phyloP scores from a whole-genome alignment of 2,888 invertebrate genomes.

The Agapostemon virescens region DNA sequence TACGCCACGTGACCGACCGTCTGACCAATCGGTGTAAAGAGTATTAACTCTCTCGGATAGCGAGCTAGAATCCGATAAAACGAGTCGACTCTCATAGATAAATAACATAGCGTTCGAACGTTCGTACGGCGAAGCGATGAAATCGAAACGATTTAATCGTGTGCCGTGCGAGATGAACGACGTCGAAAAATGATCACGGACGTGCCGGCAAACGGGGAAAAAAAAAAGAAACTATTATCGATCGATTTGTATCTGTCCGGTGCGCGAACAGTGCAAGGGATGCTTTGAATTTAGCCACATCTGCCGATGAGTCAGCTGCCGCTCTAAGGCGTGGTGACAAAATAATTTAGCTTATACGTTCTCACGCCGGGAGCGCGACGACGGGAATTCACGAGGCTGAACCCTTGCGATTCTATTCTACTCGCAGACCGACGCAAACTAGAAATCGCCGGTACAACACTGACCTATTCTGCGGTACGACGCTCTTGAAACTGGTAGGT shows the following conservation, averaged over 20 bases:
- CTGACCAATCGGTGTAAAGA: constrained; percentile 47
- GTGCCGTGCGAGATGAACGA: background rate
- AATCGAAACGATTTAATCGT: background rate
- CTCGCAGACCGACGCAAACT: constrained; percentile 2
- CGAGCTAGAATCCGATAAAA: constrained; percentile 24
- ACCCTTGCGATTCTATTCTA: background rate
- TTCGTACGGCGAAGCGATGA: background rate
- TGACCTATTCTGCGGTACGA: constrained; percentile 75
- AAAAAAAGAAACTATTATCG: constrained; percentile 52
- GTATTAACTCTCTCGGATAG: constrained; percentile 9
- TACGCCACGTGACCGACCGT: constrained; percentile 56
- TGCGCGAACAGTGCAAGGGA: constrained; percentile 29
- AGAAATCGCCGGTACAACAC: constrained; percentile 47
- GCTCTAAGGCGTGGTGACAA: constrained; percentile 52
- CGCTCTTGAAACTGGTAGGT: constrained; percentile 69
- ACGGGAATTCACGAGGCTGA: constrained; percentile 11
- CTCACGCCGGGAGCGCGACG: background rate
- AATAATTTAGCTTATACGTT: constrained; percentile 25
- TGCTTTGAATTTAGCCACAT: constrained; percentile 44
- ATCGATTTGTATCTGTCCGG: constrained; percentile 46
- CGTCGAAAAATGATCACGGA: background rate
- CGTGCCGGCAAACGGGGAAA: background rate
- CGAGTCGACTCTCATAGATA: constrained; percentile 21
- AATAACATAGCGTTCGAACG: background rate
- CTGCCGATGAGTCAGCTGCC: constrained; percentile 57